Evolutionary conservation across 2,888 invertebrate species (phyloP).

Genomic region (Zaprionus lineosus): DNA sequence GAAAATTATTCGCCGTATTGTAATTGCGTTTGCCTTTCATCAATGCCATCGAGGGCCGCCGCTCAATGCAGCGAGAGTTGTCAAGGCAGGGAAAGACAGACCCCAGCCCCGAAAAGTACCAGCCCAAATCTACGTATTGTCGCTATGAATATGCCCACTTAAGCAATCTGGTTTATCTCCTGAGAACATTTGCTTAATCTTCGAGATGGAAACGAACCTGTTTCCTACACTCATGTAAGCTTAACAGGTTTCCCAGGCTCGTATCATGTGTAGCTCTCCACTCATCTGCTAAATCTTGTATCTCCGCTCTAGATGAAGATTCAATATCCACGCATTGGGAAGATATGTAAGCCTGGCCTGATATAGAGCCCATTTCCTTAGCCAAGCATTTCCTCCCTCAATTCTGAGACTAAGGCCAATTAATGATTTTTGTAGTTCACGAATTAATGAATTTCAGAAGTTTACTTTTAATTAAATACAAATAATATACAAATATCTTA

Average conservation of each 20-base stretch:
- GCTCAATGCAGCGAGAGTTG: constrained; percentile 30
- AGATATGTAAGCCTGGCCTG: no score
- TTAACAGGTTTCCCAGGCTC: constrained; percentile 1
- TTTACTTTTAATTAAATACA: no score
- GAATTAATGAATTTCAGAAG: no score
- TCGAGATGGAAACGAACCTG: constrained; percentile 1
- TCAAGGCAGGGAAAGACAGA: constrained; percentile 17
- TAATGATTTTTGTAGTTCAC: no score
- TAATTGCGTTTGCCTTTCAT: constrained; percentile 59
- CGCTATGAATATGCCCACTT: constrained; percentile 15
- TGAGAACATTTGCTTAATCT: neutral
- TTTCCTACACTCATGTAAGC: neutral
- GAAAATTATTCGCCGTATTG: constrained; percentile 58
- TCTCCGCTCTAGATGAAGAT: no score
- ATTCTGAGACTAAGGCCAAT: no score
- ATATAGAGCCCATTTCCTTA: no score
- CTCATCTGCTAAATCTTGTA: neutral
- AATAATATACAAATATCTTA: no score
- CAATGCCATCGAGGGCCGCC: constrained; percentile 66
- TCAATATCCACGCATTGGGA: no score
- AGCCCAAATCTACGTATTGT: constrained; percentile 17
- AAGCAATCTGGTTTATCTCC: constrained; percentile 19
- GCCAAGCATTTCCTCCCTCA: no score
- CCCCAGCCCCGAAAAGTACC: constrained; percentile 38
- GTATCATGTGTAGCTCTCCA: neutral